Evolutionary conservation across 2,888 invertebrate genomes (phyloP).

Genomic region (Standfussiana lucernea): DNA sequence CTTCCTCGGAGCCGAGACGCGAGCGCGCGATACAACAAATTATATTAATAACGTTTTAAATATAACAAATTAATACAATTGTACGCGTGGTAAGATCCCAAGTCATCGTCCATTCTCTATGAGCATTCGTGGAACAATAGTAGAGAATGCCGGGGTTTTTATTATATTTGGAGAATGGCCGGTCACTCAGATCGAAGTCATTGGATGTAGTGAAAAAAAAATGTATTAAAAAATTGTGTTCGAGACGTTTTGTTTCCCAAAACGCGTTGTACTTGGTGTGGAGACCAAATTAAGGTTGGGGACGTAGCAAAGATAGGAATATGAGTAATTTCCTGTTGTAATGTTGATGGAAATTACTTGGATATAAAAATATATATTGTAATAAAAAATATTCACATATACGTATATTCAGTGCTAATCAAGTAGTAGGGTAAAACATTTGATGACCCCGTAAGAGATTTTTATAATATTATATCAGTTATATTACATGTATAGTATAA

Average conservation of each 20-base stretch:
- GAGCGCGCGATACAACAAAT: conserved; percentile 88
- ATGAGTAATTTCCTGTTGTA: conserved; percentile 57
- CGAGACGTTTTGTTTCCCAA: conserved; percentile 77
- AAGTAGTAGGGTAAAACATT: conserved; percentile 51
- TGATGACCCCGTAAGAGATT: conserved; percentile 58
- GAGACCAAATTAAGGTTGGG: conserved; percentile 58
- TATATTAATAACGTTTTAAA: conserved; percentile 90
- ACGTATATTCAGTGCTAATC: conserved; percentile 64
- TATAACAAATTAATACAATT: conserved; percentile 89
- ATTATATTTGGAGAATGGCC: conserved; percentile 79
- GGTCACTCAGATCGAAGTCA: conserved; percentile 72
- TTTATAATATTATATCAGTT: conserved; percentile 59
- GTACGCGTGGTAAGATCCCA: conserved; percentile 85
- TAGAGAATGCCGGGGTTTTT: conserved; percentile 81
- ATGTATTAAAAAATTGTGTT: conserved; percentile 86
- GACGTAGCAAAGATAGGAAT: conserved; percentile 58
- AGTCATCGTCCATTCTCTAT: conserved; percentile 75
- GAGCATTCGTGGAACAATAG: conserved; percentile 81
- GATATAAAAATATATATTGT: conserved; percentile 55
- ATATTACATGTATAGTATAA: conserved; percentile 57
- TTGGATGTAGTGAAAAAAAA: conserved; percentile 87
- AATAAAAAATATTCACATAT: conserved; percentile 57
- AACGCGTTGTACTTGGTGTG: conserved; percentile 86
- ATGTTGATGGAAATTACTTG: conserved; percentile 68
- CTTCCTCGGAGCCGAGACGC: conserved; percentile 77